Evolutionary conservation across 2,888 invertebrate species (phyloP), one percentile per base, ranked within the genome.

Genomic region (Lasioglossum pauxillum): DNA sequence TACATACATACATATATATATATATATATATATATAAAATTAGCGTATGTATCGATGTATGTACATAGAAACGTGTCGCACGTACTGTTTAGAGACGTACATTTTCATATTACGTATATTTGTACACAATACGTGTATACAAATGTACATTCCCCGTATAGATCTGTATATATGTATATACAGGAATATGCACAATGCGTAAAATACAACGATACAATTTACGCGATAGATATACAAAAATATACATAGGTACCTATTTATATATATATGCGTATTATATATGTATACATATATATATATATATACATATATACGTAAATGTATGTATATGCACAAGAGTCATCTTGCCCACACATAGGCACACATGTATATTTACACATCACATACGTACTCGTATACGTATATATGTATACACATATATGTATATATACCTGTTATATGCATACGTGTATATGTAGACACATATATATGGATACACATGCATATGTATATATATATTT

Each of bases 151-250:
- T 14, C 41, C 14, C 23, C 49, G n/a, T 73, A 46, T 49, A 31
- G 44, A 57, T 53, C 31, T 23, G 2, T 7, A 44, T 57, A 57
- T 53, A 44, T 16, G 2, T 12, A 31, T 35, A 69, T n/a, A 41
- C 27, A n/a, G n/a, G 12, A 60, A 73, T 38, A 41, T 71, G 41
- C 41, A 41, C 5, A 10, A 71, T 2, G 23, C 7, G 1, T 71
- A 71, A 41, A n/a, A n/a, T 71, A 71, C n/a, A 67, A 38, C 38
- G 41, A 71, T 41, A 41, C 12, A 71, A 71, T 69, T 69, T 69
- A 14, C 23, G 38, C 19, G 67, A 44, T 76, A 31, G 64, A 46
- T 44, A 23, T 31, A 44, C 3, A 67, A 0, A 14, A 46, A 67
- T 60, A 16, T 41, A 69, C 23, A 10, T 31, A 57, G 46, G 38